Evolutionary conservation across 2,113 vertebrate genomes (phyloP).

Genomic region (Dicrurus megarhynchus): DNA sequence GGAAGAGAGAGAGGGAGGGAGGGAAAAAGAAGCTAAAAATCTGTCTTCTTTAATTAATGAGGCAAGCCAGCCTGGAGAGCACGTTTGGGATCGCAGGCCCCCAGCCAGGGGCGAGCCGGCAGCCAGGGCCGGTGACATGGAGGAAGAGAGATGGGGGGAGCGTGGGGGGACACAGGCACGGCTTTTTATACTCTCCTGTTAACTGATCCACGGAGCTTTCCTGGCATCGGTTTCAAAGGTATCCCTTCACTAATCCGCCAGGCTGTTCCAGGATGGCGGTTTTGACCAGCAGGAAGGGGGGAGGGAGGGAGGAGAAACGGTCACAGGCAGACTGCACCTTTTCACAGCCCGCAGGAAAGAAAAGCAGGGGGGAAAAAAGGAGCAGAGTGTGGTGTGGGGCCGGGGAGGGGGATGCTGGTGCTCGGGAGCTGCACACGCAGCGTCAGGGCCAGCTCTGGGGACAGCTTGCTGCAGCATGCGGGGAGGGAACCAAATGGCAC

Average conservation of each 20-base stretch:
- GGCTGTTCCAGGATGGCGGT: slow-evolving; percentile 65
- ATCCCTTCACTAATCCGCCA: slow-evolving; percentile 59
- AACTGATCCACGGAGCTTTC: slow-evolving; percentile 66
- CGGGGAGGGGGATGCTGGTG: background rate
- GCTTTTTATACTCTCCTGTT: slow-evolving; percentile 65
- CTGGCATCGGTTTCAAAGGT: slow-evolving; percentile 69
- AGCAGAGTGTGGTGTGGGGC: background rate
- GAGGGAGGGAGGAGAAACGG: slow-evolving; percentile 41
- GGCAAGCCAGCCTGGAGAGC: slow-evolving; percentile 49
- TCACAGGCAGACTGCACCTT: slow-evolving; percentile 58
- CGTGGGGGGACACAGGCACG: slow-evolving; percentile 34
- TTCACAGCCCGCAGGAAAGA: slow-evolving; percentile 44
- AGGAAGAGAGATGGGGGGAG: slow-evolving; percentile 52
- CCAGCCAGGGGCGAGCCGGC: slow-evolving; percentile 35
- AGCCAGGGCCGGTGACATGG: slow-evolving; percentile 51
- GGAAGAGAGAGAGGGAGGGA: background rate
- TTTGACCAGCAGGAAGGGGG: slow-evolving; percentile 64
- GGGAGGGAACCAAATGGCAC: background rate
- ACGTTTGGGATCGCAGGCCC: slow-evolving; percentile 61
- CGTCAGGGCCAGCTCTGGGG: background rate
- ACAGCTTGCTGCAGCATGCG: background rate
- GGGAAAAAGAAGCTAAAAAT: slow-evolving; percentile 55
- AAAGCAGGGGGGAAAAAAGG: background rate
- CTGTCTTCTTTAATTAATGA: slow-evolving; percentile 67
- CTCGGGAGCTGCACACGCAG: background rate